Base-by-base conservation (phyloP, 2,113 vertebrate genomes). In the Tragelaphus strepsiceros region DNA sequence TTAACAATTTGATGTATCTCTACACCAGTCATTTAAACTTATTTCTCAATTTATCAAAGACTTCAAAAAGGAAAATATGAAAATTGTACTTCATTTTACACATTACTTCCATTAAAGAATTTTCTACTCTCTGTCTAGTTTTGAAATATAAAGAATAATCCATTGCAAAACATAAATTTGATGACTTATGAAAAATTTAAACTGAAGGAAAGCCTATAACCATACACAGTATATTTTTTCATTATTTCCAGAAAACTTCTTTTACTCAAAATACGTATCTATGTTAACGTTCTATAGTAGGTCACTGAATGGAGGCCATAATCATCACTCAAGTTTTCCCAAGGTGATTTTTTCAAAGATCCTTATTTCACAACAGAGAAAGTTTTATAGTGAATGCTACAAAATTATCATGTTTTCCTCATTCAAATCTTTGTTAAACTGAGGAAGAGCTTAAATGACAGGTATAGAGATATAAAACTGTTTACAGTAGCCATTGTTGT, bases 21-120 rank as follows among this genome's bases (percentile, higher is more conserved):
- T 59, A 80, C 2, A 71, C 3, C 15, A 92, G 17, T 92, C 64
- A 87, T 58, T 88, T 90, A 94, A 93, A 84, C 21, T 96, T 35
- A 92, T 30, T 93, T 96, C 64, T 94, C 77, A 88, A 85, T 49
- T 96, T 94, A 64, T 81, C 49, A 89, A 97, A 96, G 39, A 95
- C 35, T 71, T 90, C 39, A 16, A 94, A 89, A 93, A 85, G 32
- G 2, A 94, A 53, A 87, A 95, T 7, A 84, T 58, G 26, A 95
- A 89, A 91, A 49, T 94, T 78, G 74, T 71, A 59, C 15, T 94
- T 87, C 43, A 77, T 82, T 81, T 91, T 89, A 78, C 3, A 91
- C 2, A 53, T 93, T 88, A 90, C 3, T 85, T 62, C 46, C 81
- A 88, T 88, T 87, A 89, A 82, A 56, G 7, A 81, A 26, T 92